Evolutionary conservation across 2,888 invertebrate species (phyloP).

Genomic region (Vannuccia rotundouncinata): DNA sequence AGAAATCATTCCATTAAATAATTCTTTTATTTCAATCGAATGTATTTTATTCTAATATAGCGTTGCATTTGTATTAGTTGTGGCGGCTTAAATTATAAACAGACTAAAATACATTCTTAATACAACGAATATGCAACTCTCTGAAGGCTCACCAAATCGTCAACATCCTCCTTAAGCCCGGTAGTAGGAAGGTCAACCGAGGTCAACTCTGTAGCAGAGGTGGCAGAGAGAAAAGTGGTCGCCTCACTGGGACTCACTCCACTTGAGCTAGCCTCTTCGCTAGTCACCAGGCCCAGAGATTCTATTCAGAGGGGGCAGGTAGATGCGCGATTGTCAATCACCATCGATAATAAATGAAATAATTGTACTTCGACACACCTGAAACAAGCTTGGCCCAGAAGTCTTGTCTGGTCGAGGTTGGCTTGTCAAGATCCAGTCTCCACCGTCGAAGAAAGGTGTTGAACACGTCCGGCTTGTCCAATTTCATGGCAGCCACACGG

Average conservation of each 20-base stretch:
- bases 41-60: no score
- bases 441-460: conserved; percentile 29
- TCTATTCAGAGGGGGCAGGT: not conserved
- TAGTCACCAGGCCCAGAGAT: not conserved
- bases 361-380: conserved; percentile 16
- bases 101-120: no score
- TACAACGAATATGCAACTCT: no score
- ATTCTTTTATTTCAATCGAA: no score
- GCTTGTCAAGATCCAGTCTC: not conserved
- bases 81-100: no score
- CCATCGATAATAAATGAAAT: no score
- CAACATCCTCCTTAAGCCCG: not conserved
- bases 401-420: not conserved
- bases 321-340: no score
- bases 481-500: conserved; percentile 45
- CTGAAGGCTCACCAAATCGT: conserved; percentile 22
- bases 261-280: not conserved
- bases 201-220: not conserved
- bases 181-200: not conserved
- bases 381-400: conserved; percentile 18
- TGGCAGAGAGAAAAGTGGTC: not conserved
- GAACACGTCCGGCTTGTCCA: conserved; percentile 7
- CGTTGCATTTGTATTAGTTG: no score
- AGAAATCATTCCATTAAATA: no score
- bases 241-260: not conserved